Base-by-base conservation (phyloP, 2,113 vertebrate genomes). In the Phoenicopterus ruber region DNA sequence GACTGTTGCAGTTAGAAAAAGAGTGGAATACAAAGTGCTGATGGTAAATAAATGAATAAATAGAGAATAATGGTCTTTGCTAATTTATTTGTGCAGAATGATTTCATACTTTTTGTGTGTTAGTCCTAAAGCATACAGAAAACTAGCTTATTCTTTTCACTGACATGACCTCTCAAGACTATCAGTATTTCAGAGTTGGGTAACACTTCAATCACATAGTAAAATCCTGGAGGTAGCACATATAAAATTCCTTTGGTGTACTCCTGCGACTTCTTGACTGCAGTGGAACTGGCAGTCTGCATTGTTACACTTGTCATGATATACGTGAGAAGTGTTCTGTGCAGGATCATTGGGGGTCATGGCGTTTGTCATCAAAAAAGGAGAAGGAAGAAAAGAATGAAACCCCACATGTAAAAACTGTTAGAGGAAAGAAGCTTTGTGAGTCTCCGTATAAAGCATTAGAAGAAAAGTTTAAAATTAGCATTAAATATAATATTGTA, bases 251-350 rank as follows among this genome's bases (percentile, higher is more conserved):
- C 61, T 93, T 67, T 46, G 34, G 24, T 96, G 76, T 86, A 91
- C 67, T 96, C 69, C 44, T 59, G 81, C 14, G 82, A 54, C 88
- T 94, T 93, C 85, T 13, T 28, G 88, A 88, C 78, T 83, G 58
- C 69, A 74, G 59, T 62, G 63, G 90, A 84, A 95, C 87, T 97
- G 96, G 96, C 87, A 96, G 89, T 71, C 88, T 83, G 93, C 92
- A 88, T 95, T 96, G 95, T 97, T 97, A 93, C 54, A 81, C 58
- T 88, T 96, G 82, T 96, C 95, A 92, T 92, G 83, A 95, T 82
- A 93, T 42, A 94, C 80, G 65, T 47, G 76, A 95, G 86, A 94
- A 90, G 67, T 65, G 79, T 31, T 95, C 89, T 92, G 50, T 80
- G 87, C 63, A 47, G 87, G 90, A 86, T 96, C 94, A 90, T 28